Evolutionary conservation across 2,797 vertebrate genomes (phyloP), one percentile per base, ranked within the genome.

Genomic region (Myripristis murdjan): DNA sequence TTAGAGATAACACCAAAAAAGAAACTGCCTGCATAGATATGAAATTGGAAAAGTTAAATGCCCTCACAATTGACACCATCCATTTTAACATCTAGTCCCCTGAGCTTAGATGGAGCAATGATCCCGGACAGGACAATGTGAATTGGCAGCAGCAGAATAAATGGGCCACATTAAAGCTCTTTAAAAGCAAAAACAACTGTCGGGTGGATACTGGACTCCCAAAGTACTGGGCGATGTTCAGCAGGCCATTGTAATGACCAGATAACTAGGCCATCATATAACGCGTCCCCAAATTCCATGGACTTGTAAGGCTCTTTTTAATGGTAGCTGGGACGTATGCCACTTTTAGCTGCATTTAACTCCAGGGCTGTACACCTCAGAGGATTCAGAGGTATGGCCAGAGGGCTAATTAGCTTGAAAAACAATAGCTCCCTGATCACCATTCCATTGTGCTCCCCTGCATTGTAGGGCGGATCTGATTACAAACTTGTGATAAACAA

Each of bases 351-450:
- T 71, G 77, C 81, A 78, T 91, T 90, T 91, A 87, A 82, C 90
- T 86, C 90, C 1, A 37, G 83, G 77, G 70, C 83, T 74, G 83
- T 66, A 33, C 70, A 79, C 87, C 89, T 89, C 89, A 22, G 87
- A 89, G 92, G 91, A 91, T 90, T 91, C 46, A 22, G 75, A 80
- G 80, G 81, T 84, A 92, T 87, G 84, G 62, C 77, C 71, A 52
- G 61, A 67, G 84, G 79, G 84, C 93, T 94, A 95, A 95, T 95
- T 95, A 95, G 88, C 91, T 87, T 93, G 94, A 94, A 95, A 95
- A 95, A 95, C 95, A 95, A 95, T 95, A 95, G 93, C 91, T 92
- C 92, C 92, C 91, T 81, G 90, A 93, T 94, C 93, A 88, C 91
- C 90, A 88, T 92, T 89, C 93, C 92, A 91, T 94, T 95, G 93